Conservation (phyloP, 2,888 invertebrate genomes). For the Leptopilina drosophilae region DNA sequence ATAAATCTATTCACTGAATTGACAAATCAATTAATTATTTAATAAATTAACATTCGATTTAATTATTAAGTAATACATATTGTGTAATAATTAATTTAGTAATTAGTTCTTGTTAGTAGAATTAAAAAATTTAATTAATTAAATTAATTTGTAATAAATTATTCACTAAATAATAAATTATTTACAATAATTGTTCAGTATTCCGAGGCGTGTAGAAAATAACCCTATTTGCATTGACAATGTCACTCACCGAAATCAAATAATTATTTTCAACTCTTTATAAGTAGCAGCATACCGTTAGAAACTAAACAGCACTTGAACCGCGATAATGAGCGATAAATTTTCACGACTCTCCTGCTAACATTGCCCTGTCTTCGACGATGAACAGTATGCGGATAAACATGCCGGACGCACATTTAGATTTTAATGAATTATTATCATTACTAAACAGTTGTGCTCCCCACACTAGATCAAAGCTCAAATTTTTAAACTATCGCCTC, state of each 20-base stretch:
- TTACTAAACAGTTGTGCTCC: neutral
- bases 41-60: no score
- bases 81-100: no score
- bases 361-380: neutral
- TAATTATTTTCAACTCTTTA: constrained; percentile 6
- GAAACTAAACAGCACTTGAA: neutral
- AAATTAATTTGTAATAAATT: no score
- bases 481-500: constrained; percentile 9
- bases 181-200: no score
- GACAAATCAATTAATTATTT: no score
- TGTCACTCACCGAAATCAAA: neutral
- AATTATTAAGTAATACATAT: no score
- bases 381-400: constrained; percentile 3
- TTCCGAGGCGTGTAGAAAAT: no score
- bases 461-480: constrained; percentile 11
- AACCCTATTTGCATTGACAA: neutral
- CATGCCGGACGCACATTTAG: constrained; percentile 14
- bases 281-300: constrained; percentile 13
- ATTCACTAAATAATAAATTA: no score
- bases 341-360: constrained; percentile 24
- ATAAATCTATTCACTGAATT: no score
- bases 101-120: no score
- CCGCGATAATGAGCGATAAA: constrained; percentile 34
- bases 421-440: constrained; percentile 18
- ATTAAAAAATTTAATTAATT: no score